Percentiles rank a stretch among this genome's conserved stretches.
Conservation (phyloP, 2,888 invertebrate genomes). For the Lepetodrilus schrolli region DNA sequence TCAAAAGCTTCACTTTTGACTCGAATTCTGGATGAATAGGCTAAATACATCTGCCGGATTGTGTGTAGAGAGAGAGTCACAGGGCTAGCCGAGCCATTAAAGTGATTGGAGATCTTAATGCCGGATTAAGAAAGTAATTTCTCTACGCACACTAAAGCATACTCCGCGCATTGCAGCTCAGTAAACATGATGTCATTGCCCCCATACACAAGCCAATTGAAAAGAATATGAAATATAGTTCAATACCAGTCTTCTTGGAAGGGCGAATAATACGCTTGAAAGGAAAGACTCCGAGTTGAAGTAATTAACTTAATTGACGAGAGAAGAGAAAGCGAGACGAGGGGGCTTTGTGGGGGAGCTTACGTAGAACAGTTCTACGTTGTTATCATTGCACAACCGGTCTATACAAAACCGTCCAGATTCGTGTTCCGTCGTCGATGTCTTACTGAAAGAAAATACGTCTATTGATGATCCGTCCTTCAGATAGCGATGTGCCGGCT, state of each 20-base stretch:
- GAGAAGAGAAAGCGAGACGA: slow-evolving; percentile 15
- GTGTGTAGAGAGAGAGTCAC: neutral
- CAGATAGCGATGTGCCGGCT: slow-evolving; percentile 14
- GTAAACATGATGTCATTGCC: slow-evolving; percentile 33
- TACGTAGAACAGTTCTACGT: neutral
- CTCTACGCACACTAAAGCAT: slow-evolving; percentile 26
- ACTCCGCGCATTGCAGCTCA: slow-evolving; percentile 9
- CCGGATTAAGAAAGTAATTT: slow-evolving; percentile 27
- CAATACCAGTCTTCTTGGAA: slow-evolving; percentile 2
- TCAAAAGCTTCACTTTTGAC: slow-evolving; percentile 32
- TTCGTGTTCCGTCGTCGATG: slow-evolving; percentile 10
- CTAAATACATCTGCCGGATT: slow-evolving; percentile 27
- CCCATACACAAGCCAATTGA: slow-evolving; percentile 2
- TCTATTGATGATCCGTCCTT: slow-evolving; percentile 21
- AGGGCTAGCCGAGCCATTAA: slow-evolving; percentile 26
- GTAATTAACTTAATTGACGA: slow-evolving; percentile 34
- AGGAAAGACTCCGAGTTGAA: neutral
- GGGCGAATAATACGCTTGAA: slow-evolving; percentile 31
- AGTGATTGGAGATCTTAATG: slow-evolving; percentile 28
- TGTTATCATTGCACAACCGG: slow-evolving; percentile 31
- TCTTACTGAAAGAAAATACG: slow-evolving; percentile 24
- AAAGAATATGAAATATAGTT: slow-evolving; percentile 32
- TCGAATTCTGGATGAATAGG: slow-evolving; percentile 25
- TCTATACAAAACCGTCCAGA: neutral
- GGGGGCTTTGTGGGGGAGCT: slow-evolving; percentile 16